phyloP scores from a whole-genome alignment of 2,888 invertebrate genomes.

The Drosophila yooni region DNA sequence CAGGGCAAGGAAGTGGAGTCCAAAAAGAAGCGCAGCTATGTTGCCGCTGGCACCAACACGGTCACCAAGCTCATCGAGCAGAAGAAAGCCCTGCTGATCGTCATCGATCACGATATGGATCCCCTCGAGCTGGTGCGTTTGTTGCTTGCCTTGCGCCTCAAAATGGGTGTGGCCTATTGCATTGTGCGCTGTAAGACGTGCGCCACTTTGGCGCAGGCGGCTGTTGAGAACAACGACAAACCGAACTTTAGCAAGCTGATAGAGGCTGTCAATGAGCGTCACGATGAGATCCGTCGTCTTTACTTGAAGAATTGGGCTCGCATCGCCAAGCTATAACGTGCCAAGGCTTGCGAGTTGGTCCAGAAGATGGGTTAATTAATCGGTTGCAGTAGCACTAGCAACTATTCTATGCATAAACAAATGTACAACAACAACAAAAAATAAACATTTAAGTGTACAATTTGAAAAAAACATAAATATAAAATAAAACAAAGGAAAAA shows the following conservation, averaged over 20 bases:
- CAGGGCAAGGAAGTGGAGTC: slow-evolving; percentile 96
- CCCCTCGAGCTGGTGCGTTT: slow-evolving; percentile 99
- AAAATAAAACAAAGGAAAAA: not conserved
- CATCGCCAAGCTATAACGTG: slow-evolving; percentile 97
- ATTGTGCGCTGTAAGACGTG: slow-evolving; percentile 98
- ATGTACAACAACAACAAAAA: slow-evolving; percentile 49
- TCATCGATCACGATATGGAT: slow-evolving; percentile 99
- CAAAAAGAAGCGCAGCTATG: slow-evolving; percentile 94
- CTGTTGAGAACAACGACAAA: slow-evolving; percentile 95
- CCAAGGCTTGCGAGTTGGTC: slow-evolving; percentile 97
- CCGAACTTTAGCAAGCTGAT: slow-evolving; percentile 95
- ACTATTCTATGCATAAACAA: slow-evolving; percentile 51
- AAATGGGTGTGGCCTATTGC: slow-evolving; percentile 99
- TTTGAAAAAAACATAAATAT: slow-evolving; percentile 15
- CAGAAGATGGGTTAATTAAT: slow-evolving; percentile 93
- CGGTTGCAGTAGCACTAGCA: slow-evolving; percentile 20
- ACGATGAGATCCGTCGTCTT: slow-evolving; percentile 97
- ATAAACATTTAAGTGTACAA: slow-evolving; percentile 78
- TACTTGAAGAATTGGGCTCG: slow-evolving; percentile 98
- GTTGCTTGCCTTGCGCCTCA: slow-evolving; percentile 98
- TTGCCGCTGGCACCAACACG: slow-evolving; percentile 95
- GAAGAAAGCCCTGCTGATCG: slow-evolving; percentile 99
- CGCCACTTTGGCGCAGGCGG: slow-evolving; percentile 93
- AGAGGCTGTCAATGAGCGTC: slow-evolving; percentile 98
- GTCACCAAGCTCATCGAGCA: slow-evolving; percentile 98